A percentile compares a stretch with the other conserved stretches of the same genome.
Evolutionary conservation across 2,888 invertebrate genomes (phyloP).

Genomic region (Seladonia tumulorum): DNA sequence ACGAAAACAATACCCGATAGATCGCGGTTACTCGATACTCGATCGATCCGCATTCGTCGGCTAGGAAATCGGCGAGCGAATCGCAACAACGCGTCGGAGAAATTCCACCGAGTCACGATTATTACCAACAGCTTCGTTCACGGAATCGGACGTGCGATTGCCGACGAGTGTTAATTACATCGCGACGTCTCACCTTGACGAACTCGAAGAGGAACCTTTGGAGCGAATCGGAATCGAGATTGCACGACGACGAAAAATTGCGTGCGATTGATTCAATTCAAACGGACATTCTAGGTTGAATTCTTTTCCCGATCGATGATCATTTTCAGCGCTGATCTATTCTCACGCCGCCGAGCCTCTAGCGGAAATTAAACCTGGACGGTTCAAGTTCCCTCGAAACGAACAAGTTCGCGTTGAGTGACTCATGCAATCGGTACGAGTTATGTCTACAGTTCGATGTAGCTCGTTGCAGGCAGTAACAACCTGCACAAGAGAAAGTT

Average conservation of each 20-base stretch:
- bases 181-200: slow-evolving; percentile 2
- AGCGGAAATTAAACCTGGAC: neutral
- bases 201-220: neutral
- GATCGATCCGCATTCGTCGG: neutral
- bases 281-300: neutral
- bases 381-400: neutral
- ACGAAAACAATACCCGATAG: neutral
- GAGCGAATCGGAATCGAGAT: neutral
- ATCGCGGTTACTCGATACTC: neutral
- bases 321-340: neutral
- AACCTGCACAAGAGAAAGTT: neutral
- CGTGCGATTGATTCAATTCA: neutral
- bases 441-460: neutral
- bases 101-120: slow-evolving; percentile 35
- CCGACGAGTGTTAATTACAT: slow-evolving; percentile 3
- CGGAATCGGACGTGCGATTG: neutral
- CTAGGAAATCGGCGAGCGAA: neutral
- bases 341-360: neutral
- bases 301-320: neutral
- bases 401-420: neutral
- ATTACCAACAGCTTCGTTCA: slow-evolving; percentile 5
- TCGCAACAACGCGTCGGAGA: neutral
- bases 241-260: neutral
- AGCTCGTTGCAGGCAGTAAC: neutral
- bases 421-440: neutral